These are phyloP conservation scores for Caretta caretta DNA, from an alignment of 2,113 vertebrate genomes.

Conservation along the genomic window DNA sequence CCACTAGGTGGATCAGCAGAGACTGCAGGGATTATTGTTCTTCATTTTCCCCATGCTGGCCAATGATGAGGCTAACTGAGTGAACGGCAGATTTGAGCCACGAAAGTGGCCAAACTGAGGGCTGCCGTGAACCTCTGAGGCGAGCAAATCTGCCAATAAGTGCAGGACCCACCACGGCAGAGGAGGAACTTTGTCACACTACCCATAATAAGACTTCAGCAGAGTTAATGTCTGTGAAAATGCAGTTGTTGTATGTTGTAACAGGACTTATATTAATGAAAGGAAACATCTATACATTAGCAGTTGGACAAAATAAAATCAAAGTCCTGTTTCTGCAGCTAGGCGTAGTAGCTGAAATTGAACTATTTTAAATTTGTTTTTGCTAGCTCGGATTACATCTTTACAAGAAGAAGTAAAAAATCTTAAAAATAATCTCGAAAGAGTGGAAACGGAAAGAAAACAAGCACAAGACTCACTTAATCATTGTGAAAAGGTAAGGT, in stretches of 20 bases:
- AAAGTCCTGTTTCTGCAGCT: neutral
- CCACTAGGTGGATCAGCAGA: too few species aligned
- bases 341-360: neutral
- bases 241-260: neutral
- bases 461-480: conserved; percentile 94
- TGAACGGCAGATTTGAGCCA: too few species aligned
- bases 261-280: neutral
- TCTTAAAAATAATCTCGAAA: conserved; percentile 90
- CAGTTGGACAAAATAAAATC: neutral
- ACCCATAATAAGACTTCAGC: rapidly evolving
- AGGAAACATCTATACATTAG: neutral
- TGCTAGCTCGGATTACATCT: conserved; percentile 88
- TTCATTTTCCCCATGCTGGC: too few species aligned
- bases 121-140: too few species aligned
- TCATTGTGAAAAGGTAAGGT: conserved; percentile 93
- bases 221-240: neutral
- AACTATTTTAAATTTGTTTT: conserved; percentile 15
- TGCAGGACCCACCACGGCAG: too few species aligned
- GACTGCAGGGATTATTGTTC: too few species aligned
- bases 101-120: too few species aligned
- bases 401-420: conserved; percentile 95
- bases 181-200: too few species aligned
- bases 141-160: too few species aligned
- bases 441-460: conserved; percentile 92
- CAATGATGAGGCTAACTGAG: too few species aligned